A percentile compares a stretch with the other conserved stretches of the same genome.
These are phyloP conservation scores for Amazona vittata DNA, from an alignment of 2,113 vertebrate genomes.

Conservation along the genomic window DNA sequence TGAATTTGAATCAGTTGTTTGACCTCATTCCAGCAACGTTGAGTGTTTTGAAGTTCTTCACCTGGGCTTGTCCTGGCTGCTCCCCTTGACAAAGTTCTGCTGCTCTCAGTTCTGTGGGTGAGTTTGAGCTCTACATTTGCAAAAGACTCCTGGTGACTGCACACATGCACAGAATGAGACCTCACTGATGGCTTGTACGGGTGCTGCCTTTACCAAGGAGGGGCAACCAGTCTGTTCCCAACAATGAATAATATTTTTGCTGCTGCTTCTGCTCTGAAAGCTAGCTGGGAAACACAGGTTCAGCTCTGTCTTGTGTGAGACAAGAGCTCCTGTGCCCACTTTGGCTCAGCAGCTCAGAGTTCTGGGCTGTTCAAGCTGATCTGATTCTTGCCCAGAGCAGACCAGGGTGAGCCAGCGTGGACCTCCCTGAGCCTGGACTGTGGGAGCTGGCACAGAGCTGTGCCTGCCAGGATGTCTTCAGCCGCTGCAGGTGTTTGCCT, in stretches of 20 bases:
- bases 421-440: not conserved
- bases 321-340: not conserved
- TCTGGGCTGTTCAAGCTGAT: not conserved
- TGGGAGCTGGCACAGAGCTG: not conserved
- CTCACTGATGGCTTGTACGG: accelerated
- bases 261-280: not conserved
- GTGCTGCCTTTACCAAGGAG: not conserved
- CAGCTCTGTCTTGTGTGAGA: not conserved
- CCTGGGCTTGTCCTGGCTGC: not conserved
- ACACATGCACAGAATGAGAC: not conserved
- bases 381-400: not conserved
- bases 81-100: not conserved
- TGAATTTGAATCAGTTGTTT: not conserved
- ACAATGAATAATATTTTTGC: not conserved
- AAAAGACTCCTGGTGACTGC: not conserved
- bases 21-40: not conserved
- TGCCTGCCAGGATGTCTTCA: not conserved
- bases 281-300: not conserved
- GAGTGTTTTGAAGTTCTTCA: not conserved
- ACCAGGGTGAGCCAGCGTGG: not conserved
- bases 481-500: not conserved
- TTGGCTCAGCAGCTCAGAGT: not conserved
- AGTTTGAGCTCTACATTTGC: not conserved
- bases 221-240: not conserved
- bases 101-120: not conserved